Evolutionary conservation across 2,888 invertebrate species (phyloP).

Genomic region (Marronus borbonicus): DNA sequence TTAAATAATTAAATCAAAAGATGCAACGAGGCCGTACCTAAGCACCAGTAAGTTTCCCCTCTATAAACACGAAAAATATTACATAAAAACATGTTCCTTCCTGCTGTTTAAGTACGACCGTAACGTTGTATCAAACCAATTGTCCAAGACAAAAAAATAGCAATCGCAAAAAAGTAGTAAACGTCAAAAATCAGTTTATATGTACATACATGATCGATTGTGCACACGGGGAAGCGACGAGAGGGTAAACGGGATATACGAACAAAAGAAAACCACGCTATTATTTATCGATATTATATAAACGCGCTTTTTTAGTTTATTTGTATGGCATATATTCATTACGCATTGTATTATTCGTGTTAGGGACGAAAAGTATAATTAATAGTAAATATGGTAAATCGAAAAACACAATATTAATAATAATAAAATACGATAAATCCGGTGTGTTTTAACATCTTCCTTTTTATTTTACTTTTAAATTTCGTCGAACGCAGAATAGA

Average conservation of each 20-base stretch:
- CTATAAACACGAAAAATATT: background rate
- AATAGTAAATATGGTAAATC: conserved; percentile 26
- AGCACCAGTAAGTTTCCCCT: conserved; percentile 14
- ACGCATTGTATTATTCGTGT: conserved; percentile 24
- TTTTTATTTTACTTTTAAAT: conserved; percentile 28
- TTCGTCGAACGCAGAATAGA: conserved; percentile 33
- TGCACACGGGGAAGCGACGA: background rate
- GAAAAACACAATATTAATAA: conserved; percentile 34
- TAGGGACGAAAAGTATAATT: conserved; percentile 30
- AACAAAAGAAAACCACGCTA: conserved; percentile 28
- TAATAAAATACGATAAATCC: conserved; percentile 37
- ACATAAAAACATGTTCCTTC: conserved; percentile 11
- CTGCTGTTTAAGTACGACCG: conserved; percentile 41
- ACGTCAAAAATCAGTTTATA: conserved; percentile 27
- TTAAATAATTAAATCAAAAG: conserved; percentile 33
- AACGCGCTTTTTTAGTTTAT: conserved; percentile 32
- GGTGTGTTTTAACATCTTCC: conserved; percentile 31
- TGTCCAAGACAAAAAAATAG: conserved; percentile 27
- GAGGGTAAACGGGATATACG: conserved; percentile 28
- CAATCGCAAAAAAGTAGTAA: conserved; percentile 16
- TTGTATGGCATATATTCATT: conserved; percentile 38
- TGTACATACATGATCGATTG: conserved; percentile 24
- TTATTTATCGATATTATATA: conserved; percentile 16
- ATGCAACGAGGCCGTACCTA: conserved; percentile 28
- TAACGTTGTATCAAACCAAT: background rate